These are phyloP conservation scores for Phylloscopus trochilus DNA, from an alignment of 2,113 vertebrate species.

Conservation along the genomic window DNA sequence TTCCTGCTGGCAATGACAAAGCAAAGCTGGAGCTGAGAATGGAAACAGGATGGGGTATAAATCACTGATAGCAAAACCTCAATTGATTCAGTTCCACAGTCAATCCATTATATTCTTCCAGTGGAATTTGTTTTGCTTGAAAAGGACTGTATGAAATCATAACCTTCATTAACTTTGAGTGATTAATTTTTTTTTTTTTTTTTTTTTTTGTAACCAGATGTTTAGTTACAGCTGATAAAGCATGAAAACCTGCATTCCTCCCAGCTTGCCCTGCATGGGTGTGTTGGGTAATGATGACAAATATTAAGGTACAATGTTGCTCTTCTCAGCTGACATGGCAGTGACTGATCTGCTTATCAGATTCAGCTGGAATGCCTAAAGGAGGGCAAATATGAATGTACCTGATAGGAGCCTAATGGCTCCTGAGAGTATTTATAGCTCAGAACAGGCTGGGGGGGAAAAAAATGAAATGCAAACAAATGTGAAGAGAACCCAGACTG, in stretches of 20 bases:
- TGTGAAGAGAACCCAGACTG: not conserved
- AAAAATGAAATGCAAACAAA: not conserved
- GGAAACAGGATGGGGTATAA: conserved; percentile 7
- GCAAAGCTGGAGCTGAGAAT: conserved; percentile 37
- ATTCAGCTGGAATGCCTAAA: conserved; percentile 52
- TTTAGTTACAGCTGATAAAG: conserved; percentile 65
- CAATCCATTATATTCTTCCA: conserved; percentile 37
- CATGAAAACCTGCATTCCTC: conserved; percentile 61
- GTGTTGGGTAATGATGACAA: conserved; percentile 63
- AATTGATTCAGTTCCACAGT: conserved; percentile 11
- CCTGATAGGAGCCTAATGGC: conserved; percentile 1
- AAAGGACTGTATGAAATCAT: conserved; percentile 56
- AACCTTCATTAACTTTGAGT: conserved; percentile 53
- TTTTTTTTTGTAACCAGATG: conserved; percentile 49
- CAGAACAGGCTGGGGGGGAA: not conserved
- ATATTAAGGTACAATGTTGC: conserved; percentile 50
- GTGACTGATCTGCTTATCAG: conserved; percentile 63
- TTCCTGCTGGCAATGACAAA: conserved; percentile 45
- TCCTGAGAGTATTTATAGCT: not conserved
- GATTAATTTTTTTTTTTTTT: conserved; percentile 10
- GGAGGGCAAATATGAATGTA: conserved; percentile 40
- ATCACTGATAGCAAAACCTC: conserved; percentile 14
- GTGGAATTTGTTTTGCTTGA: conserved; percentile 59
- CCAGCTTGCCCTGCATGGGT: conserved; percentile 68
- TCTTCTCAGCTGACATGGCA: conserved; percentile 34